Conservation (phyloP, 1,140 invertebrate genomes). For the Rhyzopertha dominica region DNA sequence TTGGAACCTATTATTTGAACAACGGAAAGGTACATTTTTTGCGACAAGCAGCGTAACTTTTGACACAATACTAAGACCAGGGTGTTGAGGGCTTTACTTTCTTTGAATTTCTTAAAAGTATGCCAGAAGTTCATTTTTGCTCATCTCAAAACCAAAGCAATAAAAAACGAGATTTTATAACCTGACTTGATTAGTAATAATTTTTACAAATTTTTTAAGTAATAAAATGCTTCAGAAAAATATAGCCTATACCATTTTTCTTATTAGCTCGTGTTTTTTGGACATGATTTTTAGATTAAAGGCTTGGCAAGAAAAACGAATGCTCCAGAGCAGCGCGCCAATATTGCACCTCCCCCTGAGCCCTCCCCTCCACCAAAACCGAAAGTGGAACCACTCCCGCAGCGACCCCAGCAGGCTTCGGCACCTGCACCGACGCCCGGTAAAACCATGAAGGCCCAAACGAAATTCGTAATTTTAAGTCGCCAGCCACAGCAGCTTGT, state of each 20-base stretch:
- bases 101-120: too few relatives aligned
- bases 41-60: too few relatives aligned
- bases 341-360: neutral
- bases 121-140: conserved; percentile 1
- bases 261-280: conserved; percentile 10
- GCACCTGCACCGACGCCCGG: conserved; percentile 10
- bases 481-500: too few relatives aligned
- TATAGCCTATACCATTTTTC: conserved; percentile 1
- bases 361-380: neutral
- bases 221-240: neutral
- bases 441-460: too few relatives aligned
- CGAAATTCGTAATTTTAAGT: too few relatives aligned
- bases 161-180: neutral
- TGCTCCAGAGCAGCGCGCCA: conserved; percentile 3
- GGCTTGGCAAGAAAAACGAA: conserved; percentile 28
- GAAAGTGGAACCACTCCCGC: conserved; percentile 10
- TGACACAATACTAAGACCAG: too few relatives aligned
- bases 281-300: conserved; percentile 36
- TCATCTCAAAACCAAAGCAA: neutral
- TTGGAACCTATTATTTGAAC: too few relatives aligned
- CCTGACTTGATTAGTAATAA: conserved; percentile 5
- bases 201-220: neutral
- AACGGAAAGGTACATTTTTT: too few relatives aligned
- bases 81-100: too few relatives aligned
- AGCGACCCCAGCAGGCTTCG: conserved; percentile 10